phyloP scores from a whole-genome alignment of 1,140 invertebrate genomes.

The Littorina saxatilis region DNA sequence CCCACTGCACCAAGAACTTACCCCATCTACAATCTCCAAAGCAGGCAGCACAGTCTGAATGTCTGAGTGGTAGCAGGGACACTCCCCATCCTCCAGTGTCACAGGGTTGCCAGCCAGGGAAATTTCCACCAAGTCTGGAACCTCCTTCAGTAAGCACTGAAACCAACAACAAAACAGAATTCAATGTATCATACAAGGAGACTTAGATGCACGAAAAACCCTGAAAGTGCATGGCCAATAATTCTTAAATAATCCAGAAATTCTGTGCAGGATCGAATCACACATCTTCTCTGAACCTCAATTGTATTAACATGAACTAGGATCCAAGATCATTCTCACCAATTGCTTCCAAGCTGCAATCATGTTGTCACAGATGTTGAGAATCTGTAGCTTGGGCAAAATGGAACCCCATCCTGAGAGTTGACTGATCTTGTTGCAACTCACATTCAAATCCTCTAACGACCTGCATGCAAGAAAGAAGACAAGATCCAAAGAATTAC shows the following conservation, averaged over 20 bases:
- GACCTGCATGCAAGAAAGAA: conserved; percentile 43
- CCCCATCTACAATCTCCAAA: conserved; percentile 70
- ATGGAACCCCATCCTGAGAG: conserved; percentile 38
- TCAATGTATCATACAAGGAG: no score
- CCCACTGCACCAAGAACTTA: conserved; percentile 42
- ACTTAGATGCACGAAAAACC: background rate
- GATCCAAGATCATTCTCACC: conserved; percentile 48
- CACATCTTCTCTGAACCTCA: no score
- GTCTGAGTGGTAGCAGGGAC: conserved; percentile 55
- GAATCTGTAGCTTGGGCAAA: conserved; percentile 57
- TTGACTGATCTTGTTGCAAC: conserved; percentile 53
- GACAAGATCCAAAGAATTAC: no score
- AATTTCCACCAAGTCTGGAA: conserved; percentile 62
- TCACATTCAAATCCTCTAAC: conserved; percentile 57
- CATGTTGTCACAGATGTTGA: conserved; percentile 55
- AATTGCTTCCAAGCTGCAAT: conserved; percentile 57
- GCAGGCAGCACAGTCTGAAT: conserved; percentile 56
- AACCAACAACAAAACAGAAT: conserved; percentile 6
- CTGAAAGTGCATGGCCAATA: background rate
- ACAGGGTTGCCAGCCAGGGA: conserved; percentile 65
- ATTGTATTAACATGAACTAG: no score
- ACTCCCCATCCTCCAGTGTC: conserved; percentile 53
- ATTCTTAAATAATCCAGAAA: background rate
- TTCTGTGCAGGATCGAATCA: no score
- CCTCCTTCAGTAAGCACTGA: conserved; percentile 54